Evolutionary conservation across 2,797 vertebrate species (phyloP), one percentile per base, ranked within the genome.

Genomic region (Champsocephalus esox): DNA sequence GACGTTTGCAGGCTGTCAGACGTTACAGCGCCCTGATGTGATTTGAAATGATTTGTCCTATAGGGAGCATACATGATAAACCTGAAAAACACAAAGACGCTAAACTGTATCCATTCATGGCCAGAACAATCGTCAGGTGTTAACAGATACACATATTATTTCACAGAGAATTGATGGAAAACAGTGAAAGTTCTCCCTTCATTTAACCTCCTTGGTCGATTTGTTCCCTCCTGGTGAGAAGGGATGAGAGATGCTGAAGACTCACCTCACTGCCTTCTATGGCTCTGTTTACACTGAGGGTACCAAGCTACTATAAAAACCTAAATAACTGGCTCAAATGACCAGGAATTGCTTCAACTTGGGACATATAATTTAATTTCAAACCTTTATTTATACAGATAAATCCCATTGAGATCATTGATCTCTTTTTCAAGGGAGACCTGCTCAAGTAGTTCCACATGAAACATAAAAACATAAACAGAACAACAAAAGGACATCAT

Each of bases 241-340:
- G 87, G 80, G 62, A 72, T 38, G 11, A 12, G 24, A 54, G 50
- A 70, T 21, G 41, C 38, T 71, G 45, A 21, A 49, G 12, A 56
- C 51, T 54, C 45, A 63, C 54, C 81, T 66, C 50, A 48, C 67
- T 79, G 66, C 85, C 88, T 82, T 89, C 58, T 88, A 81, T 60
- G 86, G 86, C 49, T 83, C 16, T 70, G 56, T 52, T 59, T 12
- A 43, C 55, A 51, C 48, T 38, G 34, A 12, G 21, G 21, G 62
- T 38, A 65, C 46, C 34, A 59, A 45, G 38, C 66, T 75, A 79
- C 75, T 79, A 59, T 64, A 54, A 38, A 56, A 72, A 84, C 75
- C 70, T 34, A 59, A 83, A 88, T 68, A 80, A 64, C 44, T 2
- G 6, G 19, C 84, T 83, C 65, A 60, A 63, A 86, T 75, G 24